Conservation (phyloP, 2,888 invertebrate species). For the Tachina fera region DNA sequence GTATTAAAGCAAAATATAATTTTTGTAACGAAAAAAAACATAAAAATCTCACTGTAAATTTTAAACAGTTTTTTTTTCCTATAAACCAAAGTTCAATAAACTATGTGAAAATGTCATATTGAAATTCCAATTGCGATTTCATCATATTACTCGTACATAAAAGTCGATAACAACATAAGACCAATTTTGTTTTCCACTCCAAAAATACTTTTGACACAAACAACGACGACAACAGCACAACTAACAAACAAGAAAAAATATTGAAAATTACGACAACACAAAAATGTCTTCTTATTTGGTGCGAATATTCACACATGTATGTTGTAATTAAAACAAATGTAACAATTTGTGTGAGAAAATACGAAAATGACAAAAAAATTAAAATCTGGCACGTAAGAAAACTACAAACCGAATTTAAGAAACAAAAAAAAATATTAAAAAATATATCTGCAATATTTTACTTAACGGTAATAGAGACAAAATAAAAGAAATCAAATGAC, state of each 20-base stretch:
- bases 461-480: constrained; percentile 57
- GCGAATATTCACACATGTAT: constrained; percentile 69
- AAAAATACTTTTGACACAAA: constrained; percentile 38
- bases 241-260: background rate
- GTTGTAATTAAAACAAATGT: constrained; percentile 69
- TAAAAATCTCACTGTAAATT: background rate
- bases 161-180: constrained; percentile 4
- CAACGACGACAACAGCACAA: background rate
- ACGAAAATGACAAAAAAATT: constrained; percentile 12
- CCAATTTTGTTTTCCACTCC: constrained; percentile 45
- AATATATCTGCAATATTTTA: constrained; percentile 37
- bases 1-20: too few relatives aligned
- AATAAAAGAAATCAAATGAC: constrained; percentile 19
- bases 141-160: background rate
- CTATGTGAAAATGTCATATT: background rate
- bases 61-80: background rate
- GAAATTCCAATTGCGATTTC: constrained; percentile 27
- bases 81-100: background rate
- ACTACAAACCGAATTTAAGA: background rate
- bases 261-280: constrained; percentile 1
- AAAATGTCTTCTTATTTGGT: constrained; percentile 63
- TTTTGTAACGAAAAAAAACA: background rate
- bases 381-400: constrained; percentile 8
- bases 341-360: constrained; percentile 69
- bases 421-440: background rate